Evolutionary conservation across 2,113 vertebrate species (phyloP), one percentile per base, ranked within the genome.

Genomic region (Upupa epops): DNA sequence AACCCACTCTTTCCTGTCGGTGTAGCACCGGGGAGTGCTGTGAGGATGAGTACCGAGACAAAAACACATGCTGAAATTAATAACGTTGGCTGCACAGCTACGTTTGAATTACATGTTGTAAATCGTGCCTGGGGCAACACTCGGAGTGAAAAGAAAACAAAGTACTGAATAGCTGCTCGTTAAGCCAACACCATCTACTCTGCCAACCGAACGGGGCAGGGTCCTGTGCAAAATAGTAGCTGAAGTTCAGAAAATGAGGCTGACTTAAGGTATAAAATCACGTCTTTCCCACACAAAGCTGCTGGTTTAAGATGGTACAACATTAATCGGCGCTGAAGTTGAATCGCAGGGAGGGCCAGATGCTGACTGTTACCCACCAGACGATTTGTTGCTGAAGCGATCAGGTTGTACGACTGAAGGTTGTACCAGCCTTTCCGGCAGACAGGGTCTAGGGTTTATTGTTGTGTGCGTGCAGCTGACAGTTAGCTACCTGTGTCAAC

Each of bases 141-240:
- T 88, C 88, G 74, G 85, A 92, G 93, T 88, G 85, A 94, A 91
- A 94, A 94, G 95, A 95, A 96, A 95, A 94, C 94, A 95, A 95
- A 96, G 92, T 94, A 96, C 94, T 95, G 95, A 96, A 92, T 92
- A 95, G 88, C 78, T 94, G 68, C 91, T 95, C 92, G 94, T 95
- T 94, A 95, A 87, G 59, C 37, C 68, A 95, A 83, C 82, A 71
- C 68, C 72, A 60, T 90, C 85, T 92, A 94, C 82, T 92, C 60
- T 0, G 8, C 86, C 89, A 89, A 74, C 85, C 73, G 94, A 94
- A 86, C 86, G 72, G 92, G 68, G 26, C 89, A 88, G 79, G 52
- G 82, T 89, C 88, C 52, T 28, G 22, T 36, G 64, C 85, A 95
- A 96, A 95, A 94, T 89, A 49, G 55, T 80, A 94, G 93, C 55